phyloP scores from a whole-genome alignment of 2,888 invertebrate genomes.

The Sarcophaga variegata region DNA sequence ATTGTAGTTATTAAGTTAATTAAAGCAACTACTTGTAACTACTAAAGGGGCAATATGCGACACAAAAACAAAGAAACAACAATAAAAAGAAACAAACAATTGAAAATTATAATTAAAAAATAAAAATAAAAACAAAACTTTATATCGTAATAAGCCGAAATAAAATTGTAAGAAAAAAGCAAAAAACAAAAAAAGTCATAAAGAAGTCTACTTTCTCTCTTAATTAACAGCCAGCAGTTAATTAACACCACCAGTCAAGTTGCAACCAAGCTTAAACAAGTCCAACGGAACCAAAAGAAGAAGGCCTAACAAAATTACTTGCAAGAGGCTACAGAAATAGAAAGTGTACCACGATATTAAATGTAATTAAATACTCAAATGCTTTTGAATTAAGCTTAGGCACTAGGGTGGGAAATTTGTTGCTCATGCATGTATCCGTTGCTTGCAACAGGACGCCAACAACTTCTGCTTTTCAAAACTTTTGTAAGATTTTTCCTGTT shows the following conservation, averaged over 20 bases:
- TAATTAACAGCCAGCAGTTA: slow-evolving; percentile 33
- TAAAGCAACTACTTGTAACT: slow-evolving; percentile 38
- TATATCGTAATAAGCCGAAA: slow-evolving; percentile 35
- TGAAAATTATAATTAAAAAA: slow-evolving; percentile 8
- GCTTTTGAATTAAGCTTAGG: no score
- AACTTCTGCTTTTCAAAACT: slow-evolving; percentile 21
- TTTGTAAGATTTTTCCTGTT: not conserved
- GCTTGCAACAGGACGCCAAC: slow-evolving; percentile 6
- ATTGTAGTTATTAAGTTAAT: slow-evolving; percentile 64
- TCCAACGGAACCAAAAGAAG: not conserved
- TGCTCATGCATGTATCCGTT: no score
- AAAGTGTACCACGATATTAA: slow-evolving; percentile 12
- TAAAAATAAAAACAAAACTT: slow-evolving; percentile 20
- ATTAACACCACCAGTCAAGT: slow-evolving; percentile 24
- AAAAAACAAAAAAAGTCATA: no score
- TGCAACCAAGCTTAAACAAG: not conserved
- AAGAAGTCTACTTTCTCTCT: slow-evolving; percentile 10
- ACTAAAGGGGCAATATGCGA: slow-evolving; percentile 11
- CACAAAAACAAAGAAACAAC: slow-evolving; percentile 22
- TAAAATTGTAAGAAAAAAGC: slow-evolving; percentile 7
- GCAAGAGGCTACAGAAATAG: not conserved
- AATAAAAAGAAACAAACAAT: not conserved
- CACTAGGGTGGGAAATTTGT: no score
- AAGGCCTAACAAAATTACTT: no score
- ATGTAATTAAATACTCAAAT: slow-evolving; percentile 46